Evolutionary conservation across 2,113 vertebrate genomes (phyloP), one percentile per base, ranked within the genome.

Genomic region (Corythaeola cristata): DNA sequence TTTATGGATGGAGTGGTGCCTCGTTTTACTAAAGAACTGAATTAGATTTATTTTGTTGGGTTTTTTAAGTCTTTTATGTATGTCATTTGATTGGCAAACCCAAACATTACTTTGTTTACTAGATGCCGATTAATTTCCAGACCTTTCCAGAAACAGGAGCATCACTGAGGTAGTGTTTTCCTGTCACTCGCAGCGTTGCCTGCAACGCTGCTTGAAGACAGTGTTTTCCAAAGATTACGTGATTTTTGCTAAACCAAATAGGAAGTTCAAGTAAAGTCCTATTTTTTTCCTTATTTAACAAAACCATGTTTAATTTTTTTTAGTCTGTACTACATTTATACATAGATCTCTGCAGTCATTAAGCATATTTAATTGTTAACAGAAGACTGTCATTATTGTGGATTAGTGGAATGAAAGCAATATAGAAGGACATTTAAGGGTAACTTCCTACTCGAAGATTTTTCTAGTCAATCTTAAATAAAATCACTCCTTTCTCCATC

Each of bases 271-370:
- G 41, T 81, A 50, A 64, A 80, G 53, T 24, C 37, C 12, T 75
- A 26, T 26, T 35, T 13, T 3, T 3, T 1, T 0, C 1, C 19
- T 18, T 3, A 2, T 49, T 86, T 75, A 56, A 68, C 7, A 10
- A 5, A 56, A 14, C 32, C 2, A 3, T 15, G 3, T 6, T 80
- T 68, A 7, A 3, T n/a, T 39, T 87, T 47, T 64, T 63, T 24
- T 7, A 6, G 2, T 18, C 3, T 41, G 8, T 35, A 6, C 50
- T 80, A 45, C 77, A 67, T 74, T 87, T 73, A 9, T 68, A 18
- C 24, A 5, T 15, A 35, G 27, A 64, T 60, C 44, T 83, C 74
- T 45, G 44, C 39, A 58, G 35, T 50, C 33, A 49, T 27, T 49
- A 72, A 60, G 20, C 8, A 11, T 79, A 75, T 80, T 78, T 47